Conservation (phyloP, 2,888 invertebrate genomes). For the Epirrita christyi region DNA sequence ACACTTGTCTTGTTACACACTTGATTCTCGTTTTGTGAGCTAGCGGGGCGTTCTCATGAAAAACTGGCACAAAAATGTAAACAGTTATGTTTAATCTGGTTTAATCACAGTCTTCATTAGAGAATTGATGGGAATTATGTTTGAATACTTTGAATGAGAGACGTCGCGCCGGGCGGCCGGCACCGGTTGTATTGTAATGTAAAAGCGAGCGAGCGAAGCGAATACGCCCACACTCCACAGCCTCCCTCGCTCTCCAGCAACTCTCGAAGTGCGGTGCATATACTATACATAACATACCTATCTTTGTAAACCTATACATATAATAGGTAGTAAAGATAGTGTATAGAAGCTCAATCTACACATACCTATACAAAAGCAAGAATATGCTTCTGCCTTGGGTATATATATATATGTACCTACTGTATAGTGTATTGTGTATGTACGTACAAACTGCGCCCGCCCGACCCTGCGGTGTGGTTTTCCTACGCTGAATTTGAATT, state of each 20-base stretch:
- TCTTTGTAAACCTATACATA: no score
- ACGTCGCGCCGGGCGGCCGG: slow-evolving; percentile 67
- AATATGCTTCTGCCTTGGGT: no score
- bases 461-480: slow-evolving; percentile 47
- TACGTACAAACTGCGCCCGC: no score
- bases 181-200: slow-evolving; percentile 57
- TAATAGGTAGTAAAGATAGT: no score
- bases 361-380: background rate
- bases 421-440: no score
- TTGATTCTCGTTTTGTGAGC: slow-evolving; percentile 44
- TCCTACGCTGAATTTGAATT: slow-evolving; percentile 27
- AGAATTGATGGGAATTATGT: slow-evolving; percentile 59
- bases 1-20: slow-evolving; percentile 44
- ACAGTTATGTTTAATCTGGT: slow-evolving; percentile 64
- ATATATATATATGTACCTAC: slow-evolving; percentile 32
- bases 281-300: slow-evolving; percentile 59
- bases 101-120: slow-evolving; percentile 72
- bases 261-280: slow-evolving; percentile 54
- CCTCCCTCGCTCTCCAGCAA: slow-evolving; percentile 69
- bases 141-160: slow-evolving; percentile 60
- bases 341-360: no score
- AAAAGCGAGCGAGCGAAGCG: slow-evolving; percentile 47
- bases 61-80: slow-evolving; percentile 59
- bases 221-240: slow-evolving; percentile 78
- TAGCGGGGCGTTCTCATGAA: slow-evolving; percentile 50